These are phyloP conservation scores for Meteorus sp. DNA, from an alignment of 1,140 invertebrate genomes.

Conservation along the genomic window DNA sequence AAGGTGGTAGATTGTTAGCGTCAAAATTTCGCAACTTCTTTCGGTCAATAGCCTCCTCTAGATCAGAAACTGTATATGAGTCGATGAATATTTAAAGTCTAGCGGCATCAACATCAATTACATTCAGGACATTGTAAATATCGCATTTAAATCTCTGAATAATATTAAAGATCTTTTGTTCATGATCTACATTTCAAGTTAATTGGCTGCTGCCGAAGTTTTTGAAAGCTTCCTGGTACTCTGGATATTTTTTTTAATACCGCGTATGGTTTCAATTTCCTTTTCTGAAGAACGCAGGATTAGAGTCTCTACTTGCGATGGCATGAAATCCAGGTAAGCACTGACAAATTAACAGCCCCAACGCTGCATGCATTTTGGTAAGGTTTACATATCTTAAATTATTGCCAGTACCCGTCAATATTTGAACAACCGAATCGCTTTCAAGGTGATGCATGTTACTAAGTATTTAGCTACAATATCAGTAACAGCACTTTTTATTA, in stretches of 20 bases:
- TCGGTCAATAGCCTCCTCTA: slow-evolving; percentile 29
- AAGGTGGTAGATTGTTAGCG: slow-evolving; percentile 29
- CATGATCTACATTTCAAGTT: slow-evolving; percentile 27
- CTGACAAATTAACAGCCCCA: too few species aligned
- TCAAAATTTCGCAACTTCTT: slow-evolving; percentile 33
- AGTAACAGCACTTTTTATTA: too few species aligned
- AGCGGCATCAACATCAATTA: slow-evolving; percentile 32
- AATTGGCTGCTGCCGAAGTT: slow-evolving; percentile 17
- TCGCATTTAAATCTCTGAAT: slow-evolving; percentile 30
- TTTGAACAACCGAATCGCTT: too few species aligned
- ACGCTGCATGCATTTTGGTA: too few species aligned
- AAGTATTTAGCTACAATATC: too few species aligned
- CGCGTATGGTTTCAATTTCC: slow-evolving; percentile 35
- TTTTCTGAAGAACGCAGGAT: too few species aligned
- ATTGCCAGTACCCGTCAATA: too few species aligned
- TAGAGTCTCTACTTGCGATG: too few species aligned
- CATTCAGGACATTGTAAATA: slow-evolving; percentile 23
- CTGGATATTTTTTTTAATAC: slow-evolving; percentile 25
- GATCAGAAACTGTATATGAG: slow-evolving; percentile 29
- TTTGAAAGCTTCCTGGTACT: slow-evolving; percentile 29
- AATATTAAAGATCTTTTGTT: slow-evolving; percentile 26
- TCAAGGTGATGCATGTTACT: too few species aligned
- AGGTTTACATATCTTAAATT: too few species aligned
- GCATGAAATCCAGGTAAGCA: too few species aligned
- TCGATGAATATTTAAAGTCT: slow-evolving; percentile 30